These are phyloP conservation scores for Astropecten irregularis DNA, from an alignment of 53 echinoderm and acorn worm species.

Conservation along the genomic window DNA sequence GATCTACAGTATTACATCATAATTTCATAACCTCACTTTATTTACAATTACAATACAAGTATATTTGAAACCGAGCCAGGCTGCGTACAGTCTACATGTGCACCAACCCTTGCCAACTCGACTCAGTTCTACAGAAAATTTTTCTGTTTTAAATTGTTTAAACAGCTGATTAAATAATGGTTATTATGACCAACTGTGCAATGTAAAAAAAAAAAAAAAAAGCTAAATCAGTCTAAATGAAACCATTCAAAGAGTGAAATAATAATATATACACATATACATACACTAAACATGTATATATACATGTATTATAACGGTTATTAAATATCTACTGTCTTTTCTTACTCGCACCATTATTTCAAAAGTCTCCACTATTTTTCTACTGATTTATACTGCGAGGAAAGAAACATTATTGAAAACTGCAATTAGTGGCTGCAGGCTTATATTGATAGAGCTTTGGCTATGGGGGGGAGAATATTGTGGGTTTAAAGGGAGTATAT, in stretches of 20 bases:
- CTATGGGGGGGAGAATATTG: not conserved
- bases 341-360: no score
- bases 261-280: constrained; percentile 40
- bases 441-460: no score
- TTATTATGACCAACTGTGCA: constrained; percentile 58
- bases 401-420: no score
- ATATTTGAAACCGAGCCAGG: constrained; percentile 35
- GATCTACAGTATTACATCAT: constrained; percentile 30
- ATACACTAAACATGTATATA: constrained; percentile 31
- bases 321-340: no score
- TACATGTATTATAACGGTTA: constrained; percentile 47
- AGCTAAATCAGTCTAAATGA: constrained; percentile 22
- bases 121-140: not conserved
- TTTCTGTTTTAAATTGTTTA: no score
- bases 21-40: constrained; percentile 48
- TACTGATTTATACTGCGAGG: no score
- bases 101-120: not conserved
- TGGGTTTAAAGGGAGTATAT: no score
- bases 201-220: constrained; percentile 35
- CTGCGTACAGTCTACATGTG: no score
- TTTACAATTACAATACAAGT: constrained; percentile 59
- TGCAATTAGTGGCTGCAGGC: no score
- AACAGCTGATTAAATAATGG: no score
- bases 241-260: not conserved
- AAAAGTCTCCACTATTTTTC: not conserved